Evolutionary conservation across 2,888 invertebrate species (phyloP).

Genomic region (Halictus ligatus): DNA sequence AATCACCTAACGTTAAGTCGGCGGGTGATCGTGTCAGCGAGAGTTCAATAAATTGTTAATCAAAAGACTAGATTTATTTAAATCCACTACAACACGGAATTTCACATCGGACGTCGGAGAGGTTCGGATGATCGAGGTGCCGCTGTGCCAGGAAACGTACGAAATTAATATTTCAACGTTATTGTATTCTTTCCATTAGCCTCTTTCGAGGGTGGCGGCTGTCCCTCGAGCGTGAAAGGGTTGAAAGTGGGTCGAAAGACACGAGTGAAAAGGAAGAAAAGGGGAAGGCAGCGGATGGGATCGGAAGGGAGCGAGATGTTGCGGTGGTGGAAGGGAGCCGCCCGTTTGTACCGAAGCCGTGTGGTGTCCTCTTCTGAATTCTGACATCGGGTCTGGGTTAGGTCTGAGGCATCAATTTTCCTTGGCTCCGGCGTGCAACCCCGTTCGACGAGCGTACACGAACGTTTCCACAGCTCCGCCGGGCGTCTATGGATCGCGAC

Average conservation of each 20-base stretch:
- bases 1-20: too few relatives aligned
- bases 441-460: conserved; percentile 64
- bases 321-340: conserved; percentile 27
- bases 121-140: not conserved
- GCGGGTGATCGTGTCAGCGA: too few relatives aligned
- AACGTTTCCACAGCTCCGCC: conserved; percentile 62
- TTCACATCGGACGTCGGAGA: too few relatives aligned
- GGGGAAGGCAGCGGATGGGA: conserved; percentile 4
- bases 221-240: not conserved
- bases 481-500: conserved; percentile 61
- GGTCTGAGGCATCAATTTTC: conserved; percentile 69
- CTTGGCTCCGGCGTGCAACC: conserved; percentile 62
- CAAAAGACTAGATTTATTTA: too few relatives aligned
- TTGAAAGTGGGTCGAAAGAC: conserved; percentile 33
- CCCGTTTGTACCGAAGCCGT: conserved; percentile 35
- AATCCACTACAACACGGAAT: too few relatives aligned
- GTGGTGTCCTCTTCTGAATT: conserved; percentile 47
- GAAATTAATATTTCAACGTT: not conserved
- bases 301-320: conserved; percentile 36
- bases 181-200: not conserved
- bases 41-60: too few relatives aligned
- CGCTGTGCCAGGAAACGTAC: not conserved
- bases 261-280: conserved; percentile 20
- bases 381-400: conserved; percentile 53
- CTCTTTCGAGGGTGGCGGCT: not conserved